A percentile compares a stretch with the other conserved stretches of the same genome.
These are phyloP conservation scores for Oligia strigilis DNA, from an alignment of 2,888 invertebrate genomes.

Conservation along the genomic window DNA sequence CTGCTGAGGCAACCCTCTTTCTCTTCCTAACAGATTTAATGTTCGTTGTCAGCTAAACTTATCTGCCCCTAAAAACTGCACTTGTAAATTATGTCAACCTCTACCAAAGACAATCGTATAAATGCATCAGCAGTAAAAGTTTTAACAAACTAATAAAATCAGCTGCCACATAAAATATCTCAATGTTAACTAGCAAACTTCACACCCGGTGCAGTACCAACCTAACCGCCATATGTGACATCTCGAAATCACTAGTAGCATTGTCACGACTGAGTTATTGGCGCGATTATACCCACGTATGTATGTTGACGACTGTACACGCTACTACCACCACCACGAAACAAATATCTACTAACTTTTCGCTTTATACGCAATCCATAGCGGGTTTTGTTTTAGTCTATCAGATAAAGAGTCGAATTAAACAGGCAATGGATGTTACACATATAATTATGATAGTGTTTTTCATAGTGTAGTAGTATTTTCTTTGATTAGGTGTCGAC, in stretches of 20 bases:
- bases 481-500: slow-evolving; percentile 59
- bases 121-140: slow-evolving; percentile 9
- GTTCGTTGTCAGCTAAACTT: background rate
- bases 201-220: slow-evolving; percentile 53
- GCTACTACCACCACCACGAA: slow-evolving; percentile 16
- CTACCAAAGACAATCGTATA: slow-evolving; percentile 11
- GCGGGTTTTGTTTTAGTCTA: background rate
- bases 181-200: slow-evolving; percentile 6
- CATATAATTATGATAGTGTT: background rate
- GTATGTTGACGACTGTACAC: slow-evolving; percentile 65
- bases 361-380: slow-evolving; percentile 28
- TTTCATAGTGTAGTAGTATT: slow-evolving; percentile 16
- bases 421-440: slow-evolving; percentile 34
- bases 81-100: slow-evolving; percentile 4
- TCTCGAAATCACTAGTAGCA: slow-evolving; percentile 73
- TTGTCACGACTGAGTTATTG: slow-evolving; percentile 71
- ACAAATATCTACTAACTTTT: slow-evolving; percentile 3
- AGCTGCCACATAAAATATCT: slow-evolving; percentile 32
- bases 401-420: background rate
- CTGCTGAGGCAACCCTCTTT: background rate
- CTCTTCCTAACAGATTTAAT: background rate
- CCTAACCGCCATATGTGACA: slow-evolving; percentile 70
- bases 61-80: slow-evolving; percentile 10
- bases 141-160: slow-evolving; percentile 32
- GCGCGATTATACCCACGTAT: slow-evolving; percentile 69